Base-by-base conservation (phyloP, 2,888 invertebrate species). In the Hydroisotoma schaefferi region DNA sequence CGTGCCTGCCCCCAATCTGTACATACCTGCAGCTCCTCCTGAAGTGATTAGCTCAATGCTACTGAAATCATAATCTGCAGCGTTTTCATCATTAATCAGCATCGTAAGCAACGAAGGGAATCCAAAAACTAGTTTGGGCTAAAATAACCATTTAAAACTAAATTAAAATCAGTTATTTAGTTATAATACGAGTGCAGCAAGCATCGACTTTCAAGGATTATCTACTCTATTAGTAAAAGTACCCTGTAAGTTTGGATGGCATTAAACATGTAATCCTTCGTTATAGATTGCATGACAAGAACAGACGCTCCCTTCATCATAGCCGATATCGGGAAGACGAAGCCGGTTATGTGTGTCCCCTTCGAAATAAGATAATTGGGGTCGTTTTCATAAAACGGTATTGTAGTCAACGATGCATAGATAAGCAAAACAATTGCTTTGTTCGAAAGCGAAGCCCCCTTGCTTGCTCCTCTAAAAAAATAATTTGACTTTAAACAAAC, bases 71-170 rank as follows among this genome's bases (percentile, higher is more conserved):
- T 65, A 68, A 2, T 62, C 59, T 1, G 23, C 10, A 18, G 68
- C 66, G 4, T 63, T 64, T 1, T 66, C 57, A 57, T 69, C 67
- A 48, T 60, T 53, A 2, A 69, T 68, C 6, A 71, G 46, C 26
- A 59, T 23, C 10, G 68, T 23, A 1, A 71, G 56, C 48, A 71
- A 67, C n/a, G 68, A 65, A 26, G 69, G 69, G 55, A 71, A 71
- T n/a, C 64, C 67, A 48, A 63, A 71, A 25, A 71, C 57, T 6
- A 64, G 57, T 28, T 64, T 61, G 10, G 71, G 71, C 69, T 70
- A 37, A 12, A 57, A 28, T 4, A 27, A 27, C 22, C 12, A 12
- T 15, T 15, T 6, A 18, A 10, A 18, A 29, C 6, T 5, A 26
- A 43, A 8, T 8, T 43, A 6, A 15, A n/a, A 10, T 43, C 18